A percentile compares a stretch with the other conserved stretches of the same genome.
Evolutionary conservation across 2,113 vertebrate genomes (phyloP).

Genomic region (Plecturocebus donacophilus): DNA sequence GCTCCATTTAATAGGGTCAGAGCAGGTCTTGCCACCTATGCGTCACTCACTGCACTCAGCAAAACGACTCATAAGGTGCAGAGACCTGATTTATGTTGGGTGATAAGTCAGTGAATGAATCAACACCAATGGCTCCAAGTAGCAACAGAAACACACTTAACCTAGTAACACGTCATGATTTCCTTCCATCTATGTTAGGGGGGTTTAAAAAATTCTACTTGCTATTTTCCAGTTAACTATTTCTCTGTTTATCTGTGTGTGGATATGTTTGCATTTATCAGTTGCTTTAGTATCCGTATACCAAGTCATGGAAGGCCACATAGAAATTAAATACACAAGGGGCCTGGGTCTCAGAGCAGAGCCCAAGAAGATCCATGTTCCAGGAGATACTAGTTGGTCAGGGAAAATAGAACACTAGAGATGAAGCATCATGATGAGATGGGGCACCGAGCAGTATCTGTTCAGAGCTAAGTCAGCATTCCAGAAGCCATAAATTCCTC

Average conservation of each 20-base stretch:
- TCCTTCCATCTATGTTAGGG: not conserved
- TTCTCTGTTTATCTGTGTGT: not conserved
- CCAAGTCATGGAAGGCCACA: not conserved
- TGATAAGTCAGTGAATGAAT: not conserved
- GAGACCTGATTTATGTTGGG: not conserved
- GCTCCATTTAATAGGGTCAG: not conserved
- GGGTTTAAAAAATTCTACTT: not conserved
- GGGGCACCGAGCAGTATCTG: not conserved
- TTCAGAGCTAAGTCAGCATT: not conserved
- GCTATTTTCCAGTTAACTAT: not conserved
- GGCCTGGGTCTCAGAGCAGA: not conserved
- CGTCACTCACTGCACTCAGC: not conserved
- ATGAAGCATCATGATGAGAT: not conserved
- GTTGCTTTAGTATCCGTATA: not conserved
- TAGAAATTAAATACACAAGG: not conserved
- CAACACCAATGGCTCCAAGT: not conserved
- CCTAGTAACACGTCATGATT: not conserved
- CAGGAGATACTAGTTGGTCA: not conserved
- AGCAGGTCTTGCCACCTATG: not conserved
- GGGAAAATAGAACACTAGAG: not conserved
- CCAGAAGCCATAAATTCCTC: not conserved
- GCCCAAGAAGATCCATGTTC: not conserved
- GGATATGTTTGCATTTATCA: not conserved
- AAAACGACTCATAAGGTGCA: not conserved
- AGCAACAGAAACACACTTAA: not conserved